These are phyloP conservation scores for Augiades crinisus DNA, from an alignment of 2,888 invertebrate species.

Conservation along the genomic window DNA sequence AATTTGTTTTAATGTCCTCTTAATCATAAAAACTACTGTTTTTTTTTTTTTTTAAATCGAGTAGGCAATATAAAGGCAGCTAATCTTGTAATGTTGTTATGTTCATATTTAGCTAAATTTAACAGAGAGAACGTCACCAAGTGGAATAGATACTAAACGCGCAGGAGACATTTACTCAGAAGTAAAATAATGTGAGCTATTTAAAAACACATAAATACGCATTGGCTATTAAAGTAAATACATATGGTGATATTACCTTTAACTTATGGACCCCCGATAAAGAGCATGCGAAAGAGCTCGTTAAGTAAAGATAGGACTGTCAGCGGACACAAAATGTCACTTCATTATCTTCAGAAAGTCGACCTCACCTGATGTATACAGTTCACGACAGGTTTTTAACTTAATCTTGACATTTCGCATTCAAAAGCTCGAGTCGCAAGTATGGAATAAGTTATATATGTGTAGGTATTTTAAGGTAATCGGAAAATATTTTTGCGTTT, in stretches of 20 bases:
- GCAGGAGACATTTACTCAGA: background rate
- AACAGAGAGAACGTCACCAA: no score
- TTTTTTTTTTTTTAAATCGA: no score
- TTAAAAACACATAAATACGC: background rate
- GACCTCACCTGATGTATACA: conserved; percentile 16
- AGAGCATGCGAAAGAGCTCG: conserved; percentile 4
- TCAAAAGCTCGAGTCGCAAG: background rate
- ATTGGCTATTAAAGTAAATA: background rate
- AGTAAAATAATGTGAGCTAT: background rate
- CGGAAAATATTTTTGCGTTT: no score
- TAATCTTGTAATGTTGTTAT: no score
- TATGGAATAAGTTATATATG: background rate
- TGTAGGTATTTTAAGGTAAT: no score
- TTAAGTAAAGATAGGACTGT: conserved; percentile 21
- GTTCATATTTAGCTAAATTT: no score
- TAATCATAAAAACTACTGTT: no score
- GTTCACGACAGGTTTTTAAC: background rate
- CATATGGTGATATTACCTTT: background rate
- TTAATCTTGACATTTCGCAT: background rate
- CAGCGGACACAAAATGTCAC: conserved; percentile 9
- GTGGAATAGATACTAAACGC: no score
- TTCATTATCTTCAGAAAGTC: conserved; percentile 20
- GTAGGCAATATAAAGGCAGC: no score
- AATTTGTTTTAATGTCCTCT: no score
- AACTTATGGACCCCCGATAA: background rate